These are phyloP conservation scores for Poecile atricapillus DNA, from an alignment of 2,113 vertebrate genomes.

Conservation along the genomic window DNA sequence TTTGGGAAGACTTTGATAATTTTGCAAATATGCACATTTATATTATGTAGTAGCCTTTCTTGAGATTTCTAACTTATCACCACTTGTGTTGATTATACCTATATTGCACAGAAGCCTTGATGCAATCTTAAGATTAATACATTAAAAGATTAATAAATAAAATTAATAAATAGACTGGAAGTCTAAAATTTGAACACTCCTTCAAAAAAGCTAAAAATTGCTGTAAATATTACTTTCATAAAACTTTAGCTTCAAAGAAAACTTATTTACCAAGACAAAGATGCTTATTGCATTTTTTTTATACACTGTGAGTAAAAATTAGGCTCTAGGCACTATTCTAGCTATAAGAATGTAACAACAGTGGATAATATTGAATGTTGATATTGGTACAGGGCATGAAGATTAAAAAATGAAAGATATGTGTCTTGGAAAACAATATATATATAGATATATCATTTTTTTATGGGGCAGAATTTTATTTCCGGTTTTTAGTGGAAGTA, in stretches of 20 bases:
- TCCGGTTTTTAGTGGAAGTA: not conserved
- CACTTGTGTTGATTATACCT: not conserved
- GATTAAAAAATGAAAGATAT: not conserved
- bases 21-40: not conserved
- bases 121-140: not conserved
- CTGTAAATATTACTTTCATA: not conserved
- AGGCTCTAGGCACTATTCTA: not conserved
- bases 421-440: not conserved
- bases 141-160: not conserved
- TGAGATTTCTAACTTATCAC: not conserved
- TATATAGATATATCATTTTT: not conserved
- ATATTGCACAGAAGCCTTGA: rapidly evolving
- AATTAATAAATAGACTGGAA: not conserved
- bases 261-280: not conserved
- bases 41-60: not conserved
- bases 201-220: not conserved
- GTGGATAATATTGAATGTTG: not conserved
- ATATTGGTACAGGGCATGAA: not conserved
- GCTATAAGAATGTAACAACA: not conserved
- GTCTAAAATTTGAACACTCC: not conserved
- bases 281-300: not conserved
- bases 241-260: not conserved
- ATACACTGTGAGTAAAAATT: not conserved
- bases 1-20: not conserved
- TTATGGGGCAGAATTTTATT: not conserved